Evolutionary conservation across 2,797 vertebrate genomes (phyloP).

Genomic region (Lithobates pipiens): DNA sequence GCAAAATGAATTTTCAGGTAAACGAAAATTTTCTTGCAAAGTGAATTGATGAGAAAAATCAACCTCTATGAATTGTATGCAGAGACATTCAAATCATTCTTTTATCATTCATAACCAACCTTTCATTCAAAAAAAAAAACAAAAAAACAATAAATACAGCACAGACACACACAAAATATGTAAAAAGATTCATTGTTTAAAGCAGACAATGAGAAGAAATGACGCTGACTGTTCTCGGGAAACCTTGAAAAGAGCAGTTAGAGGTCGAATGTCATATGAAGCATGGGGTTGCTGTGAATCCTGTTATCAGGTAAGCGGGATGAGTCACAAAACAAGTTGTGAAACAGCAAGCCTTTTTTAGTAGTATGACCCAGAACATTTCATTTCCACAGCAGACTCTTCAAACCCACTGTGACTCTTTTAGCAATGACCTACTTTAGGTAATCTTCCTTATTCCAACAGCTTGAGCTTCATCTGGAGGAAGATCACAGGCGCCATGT

Average conservation of each 20-base stretch:
- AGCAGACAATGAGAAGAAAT: not conserved
- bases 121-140: no score
- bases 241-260: constrained; percentile 33
- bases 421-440: constrained; percentile 56
- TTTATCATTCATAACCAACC: no score
- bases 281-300: constrained; percentile 10
- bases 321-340: constrained; percentile 48
- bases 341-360: constrained; percentile 50
- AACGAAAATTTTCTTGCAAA: no score
- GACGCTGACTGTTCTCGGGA: not conserved
- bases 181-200: not conserved
- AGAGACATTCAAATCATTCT: no score
- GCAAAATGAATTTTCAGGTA: no score
- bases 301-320: constrained; percentile 34
- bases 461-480: constrained; percentile 51
- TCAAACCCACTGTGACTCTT: constrained; percentile 45
- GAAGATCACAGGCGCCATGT: constrained; percentile 41
- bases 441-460: constrained; percentile 57
- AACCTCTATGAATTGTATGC: no score
- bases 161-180: not conserved
- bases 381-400: constrained; percentile 47
- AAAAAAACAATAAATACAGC: no score
- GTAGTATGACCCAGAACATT: constrained; percentile 60
- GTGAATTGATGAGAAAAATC: no score
- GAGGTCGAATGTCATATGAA: constrained; percentile 23